Evolutionary conservation across 2,888 invertebrate genomes (phyloP), one percentile per base, ranked within the genome.

Genomic region (Drosophila lacicola): DNA sequence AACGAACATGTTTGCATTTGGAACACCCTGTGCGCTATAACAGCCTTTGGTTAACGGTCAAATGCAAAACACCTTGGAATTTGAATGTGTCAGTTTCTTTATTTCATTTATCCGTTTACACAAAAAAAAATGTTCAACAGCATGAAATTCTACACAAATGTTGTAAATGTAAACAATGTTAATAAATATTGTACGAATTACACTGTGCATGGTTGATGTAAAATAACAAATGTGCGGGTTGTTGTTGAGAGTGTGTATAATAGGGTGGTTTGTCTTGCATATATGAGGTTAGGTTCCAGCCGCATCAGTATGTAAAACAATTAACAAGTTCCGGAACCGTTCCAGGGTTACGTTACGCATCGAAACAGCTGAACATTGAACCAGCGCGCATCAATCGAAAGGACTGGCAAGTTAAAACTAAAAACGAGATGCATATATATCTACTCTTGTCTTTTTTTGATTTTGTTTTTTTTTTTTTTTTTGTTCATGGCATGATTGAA

Each of bases 381-480:
- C 58, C 58, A 66, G 68, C 57, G 65, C 58, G 56, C 66, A 71
- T 77, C 70, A 57, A 79, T 69, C 33, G 56, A 76, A 54, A 64
- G 77, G 79, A 82, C 82, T 90, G 90, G 90, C 90, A 90, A 90
- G 90, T 86, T 85, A 82, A 82, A 86, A 83, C 82, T 87, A 86
- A 88, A 88, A 90, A 90, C 89, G 82, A 81, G 80, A 80, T 74
- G 78, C 82, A 72, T 80, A 70, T 83, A 64, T 61, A 51, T 46
- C 34, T 74, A 53, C 19, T 61, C 55, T 55, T 63, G 42, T 44
- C 46, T 58, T 54, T 47, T 63, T 37, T 36, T 41, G 8, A 34
- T 19, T n/a, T 6, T 17, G 8, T 3, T 29, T 39, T 29, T 39
- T 51, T 51, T 39, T 51, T 51, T 42, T 33, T 50, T 49, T 58